Conservation (phyloP, 2,797 vertebrate genomes). For the Antrozous pallidus region DNA sequence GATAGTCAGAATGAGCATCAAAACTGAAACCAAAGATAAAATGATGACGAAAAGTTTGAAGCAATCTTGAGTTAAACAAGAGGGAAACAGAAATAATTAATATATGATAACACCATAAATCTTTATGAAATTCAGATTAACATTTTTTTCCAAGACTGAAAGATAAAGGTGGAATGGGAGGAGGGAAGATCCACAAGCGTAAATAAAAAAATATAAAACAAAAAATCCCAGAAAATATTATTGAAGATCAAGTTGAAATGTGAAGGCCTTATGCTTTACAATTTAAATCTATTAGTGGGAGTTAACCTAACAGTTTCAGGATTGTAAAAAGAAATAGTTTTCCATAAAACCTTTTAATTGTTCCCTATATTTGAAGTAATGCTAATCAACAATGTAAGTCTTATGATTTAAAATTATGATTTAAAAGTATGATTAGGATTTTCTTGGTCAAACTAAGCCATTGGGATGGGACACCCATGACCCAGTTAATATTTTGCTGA, state of each 20-base stretch:
- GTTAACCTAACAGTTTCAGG: neutral
- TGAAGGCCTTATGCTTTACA: neutral
- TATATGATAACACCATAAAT: neutral
- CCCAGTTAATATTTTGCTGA: conserved; percentile 3
- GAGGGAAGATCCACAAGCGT: neutral
- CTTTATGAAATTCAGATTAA: neutral
- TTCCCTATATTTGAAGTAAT: conserved; percentile 11
- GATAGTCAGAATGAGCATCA: neutral
- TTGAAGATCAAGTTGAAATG: neutral
- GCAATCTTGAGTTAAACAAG: neutral
- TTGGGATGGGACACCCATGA: neutral
- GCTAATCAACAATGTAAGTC: conserved; percentile 39
- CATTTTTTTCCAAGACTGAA: neutral
- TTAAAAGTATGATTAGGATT: conserved; percentile 26
- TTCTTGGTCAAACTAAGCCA: conserved; percentile 49
- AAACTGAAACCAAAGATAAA: neutral
- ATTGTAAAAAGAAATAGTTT: neutral
- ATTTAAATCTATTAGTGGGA: neutral
- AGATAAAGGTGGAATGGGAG: neutral
- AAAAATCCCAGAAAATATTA: neutral
- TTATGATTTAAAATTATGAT: conserved; percentile 59
- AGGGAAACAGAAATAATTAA: neutral
- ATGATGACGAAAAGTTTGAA: neutral
- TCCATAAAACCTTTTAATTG: neutral
- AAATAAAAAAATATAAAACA: neutral